These are phyloP conservation scores for Magallana nippona DNA, from an alignment of 2,888 invertebrate genomes.

Conservation along the genomic window DNA sequence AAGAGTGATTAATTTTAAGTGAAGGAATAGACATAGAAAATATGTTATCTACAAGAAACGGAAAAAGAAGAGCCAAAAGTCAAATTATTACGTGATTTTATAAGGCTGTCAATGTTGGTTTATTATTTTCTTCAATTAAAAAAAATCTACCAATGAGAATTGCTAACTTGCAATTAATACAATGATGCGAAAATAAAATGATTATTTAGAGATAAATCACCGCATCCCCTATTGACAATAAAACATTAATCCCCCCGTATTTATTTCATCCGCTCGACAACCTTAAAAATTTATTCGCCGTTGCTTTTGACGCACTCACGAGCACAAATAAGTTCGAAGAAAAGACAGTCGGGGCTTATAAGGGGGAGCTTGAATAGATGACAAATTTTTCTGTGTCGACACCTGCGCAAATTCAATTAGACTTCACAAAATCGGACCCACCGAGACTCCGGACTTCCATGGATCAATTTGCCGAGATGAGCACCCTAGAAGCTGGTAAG, in stretches of 20 bases:
- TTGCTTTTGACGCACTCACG: not conserved
- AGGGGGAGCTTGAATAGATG: slow-evolving; percentile 30
- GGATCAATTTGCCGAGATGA: slow-evolving; percentile 35
- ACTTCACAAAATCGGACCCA: slow-evolving; percentile 11
- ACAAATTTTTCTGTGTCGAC: slow-evolving; percentile 28
- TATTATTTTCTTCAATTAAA: too few species aligned
- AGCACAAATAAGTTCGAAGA: not conserved
- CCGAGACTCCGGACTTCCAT: not conserved
- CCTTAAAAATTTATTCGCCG: not conserved
- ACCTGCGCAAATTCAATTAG: slow-evolving; percentile 39
- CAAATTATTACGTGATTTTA: not conserved
- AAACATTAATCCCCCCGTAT: slow-evolving; percentile 20
- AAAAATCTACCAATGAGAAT: slow-evolving; percentile 11
- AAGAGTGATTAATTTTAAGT: too few species aligned
- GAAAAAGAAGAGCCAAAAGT: too few species aligned
- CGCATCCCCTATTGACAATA: slow-evolving; percentile 33
- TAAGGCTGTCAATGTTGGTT: not conserved
- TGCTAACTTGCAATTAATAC: slow-evolving; percentile 11
- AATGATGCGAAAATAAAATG: slow-evolving; percentile 16
- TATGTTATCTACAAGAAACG: too few species aligned
- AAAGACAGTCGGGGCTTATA: not conserved
- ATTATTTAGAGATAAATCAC: slow-evolving; percentile 24
- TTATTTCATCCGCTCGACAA: not conserved
- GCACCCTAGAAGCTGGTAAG: not conserved
- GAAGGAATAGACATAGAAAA: too few species aligned